A percentile compares a stretch with the other conserved stretches of the same genome.
Conservation (phyloP, 2,888 invertebrate genomes). For the Lymantria dispar region DNA sequence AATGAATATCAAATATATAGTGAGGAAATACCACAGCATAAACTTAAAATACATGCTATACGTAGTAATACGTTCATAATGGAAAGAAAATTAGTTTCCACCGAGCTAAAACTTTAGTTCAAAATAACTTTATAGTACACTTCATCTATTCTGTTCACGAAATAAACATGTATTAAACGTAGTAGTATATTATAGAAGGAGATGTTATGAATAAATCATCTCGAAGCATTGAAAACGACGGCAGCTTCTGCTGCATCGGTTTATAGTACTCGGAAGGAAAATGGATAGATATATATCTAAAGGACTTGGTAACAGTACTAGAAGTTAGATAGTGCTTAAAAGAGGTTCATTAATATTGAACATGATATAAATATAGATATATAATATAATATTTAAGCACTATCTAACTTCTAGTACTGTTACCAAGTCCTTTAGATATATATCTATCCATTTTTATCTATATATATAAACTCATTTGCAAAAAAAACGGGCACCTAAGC, state of each 20-base stretch:
- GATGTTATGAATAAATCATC: constrained; percentile 58
- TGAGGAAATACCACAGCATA: constrained; percentile 5
- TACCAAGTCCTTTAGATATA: constrained; percentile 19
- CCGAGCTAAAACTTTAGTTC: constrained; percentile 23
- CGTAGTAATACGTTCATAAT: constrained; percentile 23
- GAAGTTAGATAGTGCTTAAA: constrained; percentile 3
- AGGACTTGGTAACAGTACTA: constrained; percentile 6
- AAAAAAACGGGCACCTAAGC: too few relatives aligned
- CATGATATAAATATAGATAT: too few relatives aligned
- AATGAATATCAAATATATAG: too few relatives aligned
- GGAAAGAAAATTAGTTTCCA: constrained; percentile 32
- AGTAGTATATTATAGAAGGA: constrained; percentile 35
- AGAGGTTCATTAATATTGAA: too few relatives aligned
- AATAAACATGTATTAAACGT: constrained; percentile 36
- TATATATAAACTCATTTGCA: too few relatives aligned
- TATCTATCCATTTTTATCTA: constrained; percentile 37
- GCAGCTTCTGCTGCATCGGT: constrained; percentile 50
- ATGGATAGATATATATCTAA: constrained; percentile 33
- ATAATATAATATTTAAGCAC: too few relatives aligned
- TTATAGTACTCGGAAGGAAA: constrained; percentile 44
- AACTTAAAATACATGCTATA: constrained; percentile 13
- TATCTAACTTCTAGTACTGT: constrained; percentile 8
- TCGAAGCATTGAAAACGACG: constrained; percentile 47
- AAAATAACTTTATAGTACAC: constrained; percentile 25
- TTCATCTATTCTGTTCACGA: constrained; percentile 29